Percentiles rank a stretch among this genome's conserved stretches.
These are phyloP conservation scores for Hippopotamus amphibius DNA, from an alignment of 2,113 vertebrate genomes.

Conservation along the genomic window DNA sequence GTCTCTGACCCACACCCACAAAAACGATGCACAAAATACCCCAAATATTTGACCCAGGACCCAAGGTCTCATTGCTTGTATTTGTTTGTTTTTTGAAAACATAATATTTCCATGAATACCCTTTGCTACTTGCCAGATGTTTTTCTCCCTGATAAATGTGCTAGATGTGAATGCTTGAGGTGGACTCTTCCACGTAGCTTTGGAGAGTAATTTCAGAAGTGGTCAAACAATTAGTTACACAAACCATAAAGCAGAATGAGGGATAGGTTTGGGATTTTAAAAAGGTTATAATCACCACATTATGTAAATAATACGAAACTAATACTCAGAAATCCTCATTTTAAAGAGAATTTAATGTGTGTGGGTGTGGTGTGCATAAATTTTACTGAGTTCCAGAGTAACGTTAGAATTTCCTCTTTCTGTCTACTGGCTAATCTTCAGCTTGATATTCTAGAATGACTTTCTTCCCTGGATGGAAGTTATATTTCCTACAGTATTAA, in stretches of 20 bases:
- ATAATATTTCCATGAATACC: constrained; percentile 81
- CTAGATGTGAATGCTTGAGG: constrained; percentile 80
- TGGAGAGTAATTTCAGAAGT: constrained; percentile 83
- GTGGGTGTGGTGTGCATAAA: not conserved
- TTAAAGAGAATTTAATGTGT: constrained; percentile 46
- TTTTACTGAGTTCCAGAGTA: constrained; percentile 41
- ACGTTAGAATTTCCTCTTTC: constrained; percentile 47
- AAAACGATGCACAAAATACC: constrained; percentile 75
- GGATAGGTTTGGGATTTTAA: constrained; percentile 81
- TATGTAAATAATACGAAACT: constrained; percentile 81
- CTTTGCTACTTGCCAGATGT: constrained; percentile 79
- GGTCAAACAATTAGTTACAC: constrained; percentile 69
- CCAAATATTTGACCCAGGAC: constrained; percentile 82
- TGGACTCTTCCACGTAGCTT: constrained; percentile 78
- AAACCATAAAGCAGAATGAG: constrained; percentile 85
- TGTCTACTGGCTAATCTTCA: constrained; percentile 36
- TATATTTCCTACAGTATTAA: not conserved
- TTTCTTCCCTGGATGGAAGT: constrained; percentile 30
- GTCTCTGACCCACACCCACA: constrained; percentile 77
- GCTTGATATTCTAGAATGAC: constrained; percentile 27
- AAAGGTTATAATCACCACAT: constrained; percentile 74
- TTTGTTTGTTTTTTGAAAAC: constrained; percentile 85
- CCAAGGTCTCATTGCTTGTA: constrained; percentile 77
- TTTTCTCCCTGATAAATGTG: constrained; percentile 83
- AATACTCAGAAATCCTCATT: constrained; percentile 70